Percentiles rank a stretch among this genome's conserved stretches.
Conservation (phyloP, 2,113 vertebrate genomes). For the Lontra canadensis region DNA sequence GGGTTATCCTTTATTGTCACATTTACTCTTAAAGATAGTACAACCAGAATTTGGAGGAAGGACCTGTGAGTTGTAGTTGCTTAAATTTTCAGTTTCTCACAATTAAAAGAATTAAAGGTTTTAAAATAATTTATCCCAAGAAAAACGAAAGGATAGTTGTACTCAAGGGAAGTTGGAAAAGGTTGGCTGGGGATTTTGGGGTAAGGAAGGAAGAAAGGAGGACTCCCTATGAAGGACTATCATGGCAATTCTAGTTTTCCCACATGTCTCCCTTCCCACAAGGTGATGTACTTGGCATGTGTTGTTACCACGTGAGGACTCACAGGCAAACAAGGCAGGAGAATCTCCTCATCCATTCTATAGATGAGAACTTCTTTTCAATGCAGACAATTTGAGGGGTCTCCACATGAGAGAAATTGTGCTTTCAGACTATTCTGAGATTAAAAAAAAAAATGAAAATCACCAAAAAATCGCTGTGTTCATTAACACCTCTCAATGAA, state of each 20-base stretch:
- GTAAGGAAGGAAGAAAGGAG: not conserved
- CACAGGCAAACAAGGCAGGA: not conserved
- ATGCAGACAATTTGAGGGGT: not conserved
- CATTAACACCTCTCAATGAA: not conserved
- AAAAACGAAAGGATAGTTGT: not conserved
- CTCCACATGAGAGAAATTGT: not conserved
- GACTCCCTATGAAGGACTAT: not conserved
- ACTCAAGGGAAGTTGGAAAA: not conserved
- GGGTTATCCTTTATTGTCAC: not conserved
- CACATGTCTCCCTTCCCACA: not conserved
- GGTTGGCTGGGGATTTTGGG: not conserved
- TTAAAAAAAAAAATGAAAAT: not conserved
- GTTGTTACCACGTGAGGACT: accelerated
- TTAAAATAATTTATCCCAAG: not conserved
- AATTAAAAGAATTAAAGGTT: not conserved
- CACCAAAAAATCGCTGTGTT: not conserved
- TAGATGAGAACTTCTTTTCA: not conserved
- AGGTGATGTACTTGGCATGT: accelerated
- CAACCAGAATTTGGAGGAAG: not conserved
- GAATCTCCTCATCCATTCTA: not conserved
- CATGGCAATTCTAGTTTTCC: not conserved
- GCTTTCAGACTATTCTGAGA: not conserved
- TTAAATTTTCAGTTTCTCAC: not conserved
- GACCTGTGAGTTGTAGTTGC: not conserved
- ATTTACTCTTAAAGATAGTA: not conserved